Evolutionary conservation across 2,113 vertebrate genomes (phyloP), one percentile per base, ranked within the genome.

Genomic region (Cygnus atratus): DNA sequence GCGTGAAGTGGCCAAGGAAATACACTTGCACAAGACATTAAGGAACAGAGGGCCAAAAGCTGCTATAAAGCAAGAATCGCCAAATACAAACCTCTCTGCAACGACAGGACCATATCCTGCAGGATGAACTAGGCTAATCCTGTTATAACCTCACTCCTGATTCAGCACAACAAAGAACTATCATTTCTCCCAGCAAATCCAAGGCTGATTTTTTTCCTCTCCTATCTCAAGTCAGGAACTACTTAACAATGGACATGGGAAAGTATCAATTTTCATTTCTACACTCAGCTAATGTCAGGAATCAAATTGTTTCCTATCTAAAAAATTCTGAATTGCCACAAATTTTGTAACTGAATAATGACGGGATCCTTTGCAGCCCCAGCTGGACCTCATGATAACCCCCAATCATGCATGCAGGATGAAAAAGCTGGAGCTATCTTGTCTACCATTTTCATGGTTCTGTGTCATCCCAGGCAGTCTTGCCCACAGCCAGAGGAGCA

Each of bases 71-170:
- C 13, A 67, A 20, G 17, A 88, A 78, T 22, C 31, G 22, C 8
- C 2, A 11, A 76, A 83, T 48, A 52, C 9, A n/a, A 44, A 48
- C 29, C 35, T 54, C 29, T 66, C 57, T 43, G 74, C 14, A 58
- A 24, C 9, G 26, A 55, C 21, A 74, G 20, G 54, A 58, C 35
- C 22, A 22, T 41, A 41, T 11, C 14, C 14, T 37, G 25, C 14
- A 63, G 87, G 22, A 78, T 39, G 61, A 21, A 31, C 59, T 72
- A 44, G 13, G 37, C 46, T 91, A 66, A 94, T 67, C 28, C 48
- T n/a, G 10, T 19, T 71, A 58, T 6, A 74, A 84, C 74, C 8
- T 3, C 0, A 0, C 22, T 82, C 37, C 62, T 9, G 14, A 62
- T 84, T 85, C 58, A 55, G 28, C 25, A 58, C 28, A 37, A 15